Evolutionary conservation across 1,140 invertebrate genomes (phyloP).

Genomic region (Heliconius hewitsoni): DNA sequence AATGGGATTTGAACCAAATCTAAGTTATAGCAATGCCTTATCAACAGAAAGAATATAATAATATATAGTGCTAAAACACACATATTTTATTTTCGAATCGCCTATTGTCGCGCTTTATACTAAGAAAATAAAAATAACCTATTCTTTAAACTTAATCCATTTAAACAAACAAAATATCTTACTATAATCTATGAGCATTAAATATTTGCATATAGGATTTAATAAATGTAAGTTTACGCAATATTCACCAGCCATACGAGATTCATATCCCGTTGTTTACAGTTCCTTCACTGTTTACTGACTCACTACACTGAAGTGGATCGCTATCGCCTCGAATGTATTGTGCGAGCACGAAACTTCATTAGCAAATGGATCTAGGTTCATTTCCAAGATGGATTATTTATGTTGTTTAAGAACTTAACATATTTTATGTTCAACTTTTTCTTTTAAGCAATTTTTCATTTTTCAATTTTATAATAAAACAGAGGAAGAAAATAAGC

Average conservation of each 20-base stretch:
- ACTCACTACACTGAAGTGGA: background rate
- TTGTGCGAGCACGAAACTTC: background rate
- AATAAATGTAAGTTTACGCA: constrained; percentile 1
- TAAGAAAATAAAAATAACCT: no score
- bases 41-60: no score
- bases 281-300: background rate
- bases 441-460: no score
- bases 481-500: no score
- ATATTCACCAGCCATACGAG: background rate
- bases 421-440: background rate
- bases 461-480: no score
- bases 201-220: background rate
- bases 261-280: background rate
- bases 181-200: background rate
- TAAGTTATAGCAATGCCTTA: no score
- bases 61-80: no score
- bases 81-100: no score
- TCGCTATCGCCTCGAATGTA: background rate
- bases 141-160: no score
- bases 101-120: no score
- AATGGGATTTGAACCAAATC: no score
- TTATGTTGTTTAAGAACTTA: background rate
- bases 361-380: background rate
- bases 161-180: no score
- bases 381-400: background rate